Percentiles rank a stretch among this genome's conserved stretches.
These are phyloP conservation scores for Sus cebifrons DNA, from an alignment of 2,797 vertebrate species.

Conservation along the genomic window DNA sequence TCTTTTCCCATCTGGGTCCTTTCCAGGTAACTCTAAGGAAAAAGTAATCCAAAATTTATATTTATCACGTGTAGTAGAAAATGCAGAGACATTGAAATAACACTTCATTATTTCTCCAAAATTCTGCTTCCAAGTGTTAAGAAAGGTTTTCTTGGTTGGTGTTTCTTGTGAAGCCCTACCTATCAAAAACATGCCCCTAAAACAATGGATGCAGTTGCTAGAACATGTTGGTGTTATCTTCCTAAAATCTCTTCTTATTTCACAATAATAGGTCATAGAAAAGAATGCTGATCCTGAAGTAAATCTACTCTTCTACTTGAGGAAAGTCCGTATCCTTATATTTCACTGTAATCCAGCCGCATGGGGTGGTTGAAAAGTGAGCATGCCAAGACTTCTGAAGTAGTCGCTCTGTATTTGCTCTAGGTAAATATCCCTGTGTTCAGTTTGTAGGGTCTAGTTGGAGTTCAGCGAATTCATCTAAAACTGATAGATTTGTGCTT, in stretches of 20 bases:
- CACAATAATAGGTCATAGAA: constrained; percentile 91
- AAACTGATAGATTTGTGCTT: neutral
- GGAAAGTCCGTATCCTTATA: constrained; percentile 93
- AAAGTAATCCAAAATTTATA: neutral
- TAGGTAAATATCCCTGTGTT: neutral
- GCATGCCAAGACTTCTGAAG: neutral
- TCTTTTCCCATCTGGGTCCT: neutral
- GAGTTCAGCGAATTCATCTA: neutral
- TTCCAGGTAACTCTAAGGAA: neutral
- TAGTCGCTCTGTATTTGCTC: neutral
- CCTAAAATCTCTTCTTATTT: neutral
- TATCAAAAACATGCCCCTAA: neutral
- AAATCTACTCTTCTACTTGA: constrained; percentile 92
- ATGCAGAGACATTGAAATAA: neutral
- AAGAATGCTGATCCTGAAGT: constrained; percentile 93
- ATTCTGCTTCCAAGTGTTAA: neutral
- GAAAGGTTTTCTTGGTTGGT: neutral
- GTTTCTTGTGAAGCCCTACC: neutral
- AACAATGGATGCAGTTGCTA: neutral
- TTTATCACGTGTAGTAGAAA: neutral
- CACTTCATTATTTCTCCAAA: neutral
- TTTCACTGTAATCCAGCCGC: neutral
- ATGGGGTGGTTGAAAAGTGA: neutral
- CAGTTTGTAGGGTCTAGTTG: neutral
- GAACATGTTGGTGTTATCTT: neutral